These are phyloP conservation scores for Masnerella sp. DNA, from an alignment of 2,888 invertebrate genomes.

Conservation along the genomic window DNA sequence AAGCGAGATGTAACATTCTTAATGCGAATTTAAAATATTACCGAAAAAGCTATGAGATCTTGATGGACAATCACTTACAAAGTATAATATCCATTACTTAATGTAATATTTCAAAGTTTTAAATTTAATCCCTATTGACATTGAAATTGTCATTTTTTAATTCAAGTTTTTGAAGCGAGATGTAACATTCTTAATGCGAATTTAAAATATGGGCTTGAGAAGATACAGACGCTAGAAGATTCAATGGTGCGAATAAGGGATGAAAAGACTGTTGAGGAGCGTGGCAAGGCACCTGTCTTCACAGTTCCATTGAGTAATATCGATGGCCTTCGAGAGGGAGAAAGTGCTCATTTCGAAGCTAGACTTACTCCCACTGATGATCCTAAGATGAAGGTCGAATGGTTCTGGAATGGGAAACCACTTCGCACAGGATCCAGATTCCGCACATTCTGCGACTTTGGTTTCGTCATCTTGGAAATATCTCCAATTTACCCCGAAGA, in stretches of 20 bases:
- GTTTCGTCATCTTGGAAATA: constrained; percentile 97
- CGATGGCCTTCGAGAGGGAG: constrained; percentile 92
- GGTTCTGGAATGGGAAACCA: constrained; percentile 97
- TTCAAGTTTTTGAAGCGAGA: no score
- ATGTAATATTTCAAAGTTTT: no score
- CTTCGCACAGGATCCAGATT: constrained; percentile 94
- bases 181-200: no score
- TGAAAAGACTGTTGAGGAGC: constrained; percentile 85
- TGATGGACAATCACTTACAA: no score
- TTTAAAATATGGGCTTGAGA: constrained; percentile 94
- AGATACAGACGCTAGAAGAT: constrained; percentile 94
- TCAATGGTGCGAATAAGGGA: constrained; percentile 88
- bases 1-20: no score
- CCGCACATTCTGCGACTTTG: constrained; percentile 98
- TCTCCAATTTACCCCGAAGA: constrained; percentile 98
- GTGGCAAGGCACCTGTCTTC: constrained; percentile 92
- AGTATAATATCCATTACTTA: no score
- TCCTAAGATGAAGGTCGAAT: constrained; percentile 94
- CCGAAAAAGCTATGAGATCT: no score
- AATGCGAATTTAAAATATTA: no score
- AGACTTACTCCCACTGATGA: constrained; percentile 93
- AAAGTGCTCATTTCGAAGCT: constrained; percentile 94
- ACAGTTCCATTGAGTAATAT: constrained; percentile 93
- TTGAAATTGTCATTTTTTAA: no score
- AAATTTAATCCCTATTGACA: no score